phyloP scores from a whole-genome alignment of 2,797 vertebrate genomes.

The Lepilemur ruficaudatus region DNA sequence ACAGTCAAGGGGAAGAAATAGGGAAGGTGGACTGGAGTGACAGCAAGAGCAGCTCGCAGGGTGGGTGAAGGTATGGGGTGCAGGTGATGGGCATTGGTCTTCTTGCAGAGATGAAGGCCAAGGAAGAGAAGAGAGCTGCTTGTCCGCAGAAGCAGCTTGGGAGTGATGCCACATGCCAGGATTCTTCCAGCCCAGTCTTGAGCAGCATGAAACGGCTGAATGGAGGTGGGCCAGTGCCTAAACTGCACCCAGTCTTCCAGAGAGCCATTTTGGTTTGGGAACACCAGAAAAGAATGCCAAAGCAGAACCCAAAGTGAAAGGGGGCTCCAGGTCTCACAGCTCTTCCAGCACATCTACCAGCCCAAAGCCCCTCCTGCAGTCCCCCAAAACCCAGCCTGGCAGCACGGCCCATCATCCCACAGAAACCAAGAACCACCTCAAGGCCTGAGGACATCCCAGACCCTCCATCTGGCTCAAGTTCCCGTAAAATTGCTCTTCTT shows the following conservation, averaged over 20 bases:
- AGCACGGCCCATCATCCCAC: conserved; percentile 91
- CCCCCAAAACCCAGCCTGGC: conserved; percentile 90
- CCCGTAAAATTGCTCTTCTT: too few relatives aligned
- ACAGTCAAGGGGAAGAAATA: conserved; percentile 84
- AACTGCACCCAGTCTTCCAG: conserved; percentile 84
- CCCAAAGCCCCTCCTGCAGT: conserved; percentile 90
- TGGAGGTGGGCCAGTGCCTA: conserved; percentile 86
- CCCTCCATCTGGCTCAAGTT: too few relatives aligned
- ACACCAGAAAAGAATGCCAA: conserved; percentile 88
- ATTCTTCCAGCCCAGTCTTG: conserved; percentile 80
- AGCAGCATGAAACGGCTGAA: conserved; percentile 90
- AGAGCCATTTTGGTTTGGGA: conserved; percentile 83
- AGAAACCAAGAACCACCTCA: conserved; percentile 90
- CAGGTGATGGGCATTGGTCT: conserved; percentile 96
- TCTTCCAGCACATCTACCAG: conserved; percentile 87
- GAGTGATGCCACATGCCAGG: conserved; percentile 81
- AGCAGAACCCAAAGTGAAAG: conserved; percentile 89
- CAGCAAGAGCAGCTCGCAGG: conserved; percentile 92
- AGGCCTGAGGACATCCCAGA: conserved; percentile 73
- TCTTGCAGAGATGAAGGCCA: conserved; percentile 98
- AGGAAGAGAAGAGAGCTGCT: conserved; percentile 94
- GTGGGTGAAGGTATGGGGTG: conserved; percentile 90
- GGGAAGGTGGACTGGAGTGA: conserved; percentile 81
- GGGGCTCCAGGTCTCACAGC: conserved; percentile 84
- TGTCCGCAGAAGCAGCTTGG: conserved; percentile 89